Evolutionary conservation across 2,113 vertebrate genomes (phyloP), one percentile per base, ranked within the genome.

Genomic region (Thermophis baileyi): DNA sequence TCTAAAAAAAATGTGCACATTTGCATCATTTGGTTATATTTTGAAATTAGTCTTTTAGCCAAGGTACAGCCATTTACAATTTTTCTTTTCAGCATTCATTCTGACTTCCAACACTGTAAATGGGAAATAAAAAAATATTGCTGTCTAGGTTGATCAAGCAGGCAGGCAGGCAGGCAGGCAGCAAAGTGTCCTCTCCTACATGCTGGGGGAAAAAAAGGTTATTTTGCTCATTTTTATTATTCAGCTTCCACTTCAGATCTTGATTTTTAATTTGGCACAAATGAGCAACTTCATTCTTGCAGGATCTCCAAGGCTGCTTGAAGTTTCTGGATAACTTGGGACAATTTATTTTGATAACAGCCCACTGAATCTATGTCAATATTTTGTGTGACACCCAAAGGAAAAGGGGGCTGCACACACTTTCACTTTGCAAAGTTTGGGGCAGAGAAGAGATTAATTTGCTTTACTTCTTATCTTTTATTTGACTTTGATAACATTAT

Each of bases 221-320:
- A 95, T 47, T 93, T 94, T 96, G 27, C 81, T 93, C 94, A 7
- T 14, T 92, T 94, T 93, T 97, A 12, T 89, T 95, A 91, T 93
- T 95, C 94, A 90, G 89, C 35, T 20, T 87, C 44, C 93, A 88
- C 24, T 57, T 63, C 49, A 96, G 91, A 91, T 92, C 87, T 93
- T 91, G 40, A 88, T 89, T 95, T 95, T 96, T 88, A 95, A 74
- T 53, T 95, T 93, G 91, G 95, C 44, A 86, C n/a, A 91, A 89
- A 94, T 57, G 91, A 95, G 51, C 81, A 0, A 91, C 92, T 95
- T 94, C 91, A 93, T 91, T 35, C 92, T 96, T 35, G 51, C 30
- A 50, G 92, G 89, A 85, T 74, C 85, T 85, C 27, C 88, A 94
- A 94, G 12, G 24, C 63, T 91, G 46, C 51, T 89, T 94, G 87